phyloP scores from a whole-genome alignment of 2,113 vertebrate genomes.

The Gnathonemus longibarbis region DNA sequence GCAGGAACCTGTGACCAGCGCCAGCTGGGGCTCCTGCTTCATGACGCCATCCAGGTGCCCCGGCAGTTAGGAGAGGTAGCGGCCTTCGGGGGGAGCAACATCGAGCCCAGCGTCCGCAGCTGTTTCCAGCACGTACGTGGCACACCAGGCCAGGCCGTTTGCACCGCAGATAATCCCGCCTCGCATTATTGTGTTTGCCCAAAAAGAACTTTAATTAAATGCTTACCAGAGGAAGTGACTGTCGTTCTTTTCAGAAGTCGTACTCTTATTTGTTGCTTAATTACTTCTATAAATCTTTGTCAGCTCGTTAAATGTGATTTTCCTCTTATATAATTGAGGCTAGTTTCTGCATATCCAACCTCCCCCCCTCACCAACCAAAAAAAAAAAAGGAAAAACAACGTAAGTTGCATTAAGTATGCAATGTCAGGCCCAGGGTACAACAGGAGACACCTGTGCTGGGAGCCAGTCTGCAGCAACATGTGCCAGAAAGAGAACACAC shows the following conservation, averaged over 20 bases:
- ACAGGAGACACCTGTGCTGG: background rate
- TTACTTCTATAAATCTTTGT: constrained; percentile 10
- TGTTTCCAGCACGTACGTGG: constrained; percentile 86
- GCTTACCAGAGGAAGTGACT: background rate
- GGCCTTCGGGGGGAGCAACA: constrained; percentile 93
- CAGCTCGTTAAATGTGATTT: background rate
- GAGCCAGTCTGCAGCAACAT: background rate
- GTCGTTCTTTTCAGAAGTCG: background rate
- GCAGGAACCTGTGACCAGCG: constrained; percentile 88
- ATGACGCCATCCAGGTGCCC: constrained; percentile 91
- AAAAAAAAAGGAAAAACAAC: background rate
- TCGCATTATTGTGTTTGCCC: background rate
- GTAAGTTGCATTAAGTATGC: background rate
- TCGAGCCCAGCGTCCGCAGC: constrained; percentile 93
- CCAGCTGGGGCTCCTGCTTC: constrained; percentile 85
- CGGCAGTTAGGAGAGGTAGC: constrained; percentile 92
- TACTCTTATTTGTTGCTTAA: background rate
- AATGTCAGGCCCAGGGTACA: background rate
- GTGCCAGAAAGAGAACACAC: background rate
- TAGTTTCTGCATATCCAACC: background rate
- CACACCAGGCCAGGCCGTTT: background rate
- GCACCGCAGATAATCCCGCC: background rate
- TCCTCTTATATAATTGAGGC: background rate
- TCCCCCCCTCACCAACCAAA: background rate
- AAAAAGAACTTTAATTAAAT: background rate